Evolutionary conservation across 2,888 invertebrate species (phyloP), one percentile per base, ranked within the genome.

Genomic region (Agrypnus murinus): DNA sequence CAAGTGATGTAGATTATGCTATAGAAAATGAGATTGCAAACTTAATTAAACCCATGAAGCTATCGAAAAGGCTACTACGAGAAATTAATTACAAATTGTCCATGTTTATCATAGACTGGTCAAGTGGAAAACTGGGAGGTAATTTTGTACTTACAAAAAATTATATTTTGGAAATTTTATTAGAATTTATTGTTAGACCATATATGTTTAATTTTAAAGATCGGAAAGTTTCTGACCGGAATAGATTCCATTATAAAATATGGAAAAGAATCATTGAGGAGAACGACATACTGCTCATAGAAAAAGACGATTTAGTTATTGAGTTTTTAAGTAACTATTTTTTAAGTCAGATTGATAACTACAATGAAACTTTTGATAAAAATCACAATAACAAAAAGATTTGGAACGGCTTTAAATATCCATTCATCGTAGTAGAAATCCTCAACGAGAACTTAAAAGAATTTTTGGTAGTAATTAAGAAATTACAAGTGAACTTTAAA

Each of bases 91-190:
- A 36, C 8, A 31, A 57, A 14, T 57, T 17, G 3, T 6, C 14
- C 4, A 3, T 7, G 2, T 57, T 38, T 36, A 10, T 57, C 2
- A 15, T 3, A 2, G 38, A 57, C 10, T 57, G 57, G 57, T 57
- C 57, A 6, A 57, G 12, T 5, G 57, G 57, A 8, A 2, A 57
- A 6, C 6, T 38, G 9, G 57, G 57, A 4, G 57, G 57, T 10
- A 7, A 15, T 38, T 57, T 36, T 15, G 17, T 17, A 3, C 57
- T 57, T 5, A 57, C 57, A 2, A 57, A 38, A 38, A 9, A 12
- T 7, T 12, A 38, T 2, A 12, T 57, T 36, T 15, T 36, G 14
- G 31, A 19, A 8, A 25, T 53, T 5, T 6, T 32, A 10, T n/a
- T 53, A 3, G 53, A n/a, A n/a, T n/a, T n/a, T n/a, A n/a, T n/a